phyloP scores from a whole-genome alignment of 2,113 vertebrate genomes.

The Puntigrus tetrazona region DNA sequence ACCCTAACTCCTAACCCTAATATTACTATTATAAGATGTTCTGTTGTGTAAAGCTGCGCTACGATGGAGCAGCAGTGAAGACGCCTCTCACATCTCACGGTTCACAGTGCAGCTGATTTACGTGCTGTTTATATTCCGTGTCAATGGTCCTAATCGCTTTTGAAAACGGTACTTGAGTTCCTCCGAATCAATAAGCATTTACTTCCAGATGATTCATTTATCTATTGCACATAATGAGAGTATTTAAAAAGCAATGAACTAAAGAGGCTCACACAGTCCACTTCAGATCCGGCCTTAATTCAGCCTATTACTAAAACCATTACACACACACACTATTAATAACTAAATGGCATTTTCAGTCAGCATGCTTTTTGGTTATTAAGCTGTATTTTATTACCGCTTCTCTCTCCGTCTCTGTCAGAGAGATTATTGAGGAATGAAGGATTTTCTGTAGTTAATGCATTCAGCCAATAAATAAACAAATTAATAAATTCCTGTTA shows the following conservation, averaged over 20 bases:
- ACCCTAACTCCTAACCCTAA: too few relatives aligned
- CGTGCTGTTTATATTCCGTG: background rate
- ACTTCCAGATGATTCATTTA: background rate
- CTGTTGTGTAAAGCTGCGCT: too few relatives aligned
- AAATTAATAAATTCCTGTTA: too few relatives aligned
- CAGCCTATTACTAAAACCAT: constrained; percentile 16
- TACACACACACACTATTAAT: background rate
- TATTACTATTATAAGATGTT: background rate
- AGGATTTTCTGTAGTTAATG: background rate
- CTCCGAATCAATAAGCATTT: background rate
- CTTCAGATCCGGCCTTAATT: background rate
- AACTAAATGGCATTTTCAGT: background rate
- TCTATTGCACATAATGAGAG: constrained; percentile 48
- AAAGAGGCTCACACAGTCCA: background rate
- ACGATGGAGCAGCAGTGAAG: background rate
- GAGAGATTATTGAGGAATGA: background rate
- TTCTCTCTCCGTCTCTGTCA: constrained; percentile 11
- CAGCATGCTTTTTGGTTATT: background rate
- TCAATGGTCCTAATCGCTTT: background rate
- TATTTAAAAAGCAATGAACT: constrained; percentile 21
- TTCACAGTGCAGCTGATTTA: background rate
- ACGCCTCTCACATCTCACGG: background rate
- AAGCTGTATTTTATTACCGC: constrained; percentile 16
- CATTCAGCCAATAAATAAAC: too few relatives aligned
- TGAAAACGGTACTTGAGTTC: background rate